Evolutionary conservation across 2,113 vertebrate genomes (phyloP).

Genomic region (Tyrannus savana): DNA sequence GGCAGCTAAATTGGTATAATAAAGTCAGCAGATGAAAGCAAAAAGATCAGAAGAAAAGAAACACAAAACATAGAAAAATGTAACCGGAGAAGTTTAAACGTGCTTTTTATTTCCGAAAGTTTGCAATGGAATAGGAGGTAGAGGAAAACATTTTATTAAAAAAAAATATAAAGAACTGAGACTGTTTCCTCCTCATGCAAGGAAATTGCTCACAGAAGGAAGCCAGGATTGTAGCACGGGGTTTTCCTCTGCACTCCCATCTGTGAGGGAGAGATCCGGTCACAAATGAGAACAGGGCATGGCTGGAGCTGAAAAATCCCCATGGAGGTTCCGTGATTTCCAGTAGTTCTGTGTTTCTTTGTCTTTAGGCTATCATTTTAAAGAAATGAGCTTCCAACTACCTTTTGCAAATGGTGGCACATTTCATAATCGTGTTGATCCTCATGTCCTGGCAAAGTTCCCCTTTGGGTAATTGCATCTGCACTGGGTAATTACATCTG

Average conservation of each 20-base stretch:
- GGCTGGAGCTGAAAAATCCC: neutral
- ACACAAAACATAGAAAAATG: conserved; percentile 23
- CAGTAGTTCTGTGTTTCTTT: neutral
- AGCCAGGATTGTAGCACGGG: neutral
- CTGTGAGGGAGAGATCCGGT: accelerated
- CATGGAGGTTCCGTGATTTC: neutral
- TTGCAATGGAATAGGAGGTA: neutral
- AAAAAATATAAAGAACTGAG: neutral
- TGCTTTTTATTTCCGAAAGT: conserved; percentile 27
- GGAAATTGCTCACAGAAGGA: neutral
- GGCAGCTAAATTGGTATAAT: conserved; percentile 41
- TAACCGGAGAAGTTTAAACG: conserved; percentile 9
- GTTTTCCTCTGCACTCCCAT: neutral
- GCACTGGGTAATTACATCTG: neutral
- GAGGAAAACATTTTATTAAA: conserved; percentile 37
- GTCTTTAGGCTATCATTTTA: neutral
- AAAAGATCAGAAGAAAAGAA: conserved; percentile 63
- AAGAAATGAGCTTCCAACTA: neutral
- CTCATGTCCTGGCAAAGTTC: neutral
- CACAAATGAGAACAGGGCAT: neutral
- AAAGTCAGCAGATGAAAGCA: conserved; percentile 53
- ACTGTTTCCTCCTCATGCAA: neutral
- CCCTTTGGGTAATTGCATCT: neutral
- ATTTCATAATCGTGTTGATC: neutral
- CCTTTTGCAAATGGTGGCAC: neutral